Evolutionary conservation across 2,797 vertebrate species (phyloP).

Genomic region (Adrianichthys oophorus): DNA sequence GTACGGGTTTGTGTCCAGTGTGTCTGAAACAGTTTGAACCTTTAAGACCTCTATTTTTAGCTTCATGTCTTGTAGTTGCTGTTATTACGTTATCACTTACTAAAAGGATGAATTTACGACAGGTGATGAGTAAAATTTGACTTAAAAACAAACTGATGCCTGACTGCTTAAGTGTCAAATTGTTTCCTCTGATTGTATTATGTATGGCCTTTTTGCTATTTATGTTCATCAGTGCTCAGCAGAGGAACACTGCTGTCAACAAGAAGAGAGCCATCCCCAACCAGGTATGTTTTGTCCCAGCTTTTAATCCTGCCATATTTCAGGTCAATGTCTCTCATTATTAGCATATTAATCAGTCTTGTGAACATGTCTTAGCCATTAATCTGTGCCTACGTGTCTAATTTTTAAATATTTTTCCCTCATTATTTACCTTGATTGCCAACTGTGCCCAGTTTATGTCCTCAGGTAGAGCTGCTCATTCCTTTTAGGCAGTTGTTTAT

Average conservation of each 20-base stretch:
- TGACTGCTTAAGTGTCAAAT: background rate
- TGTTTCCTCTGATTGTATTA: slow-evolving; percentile 6
- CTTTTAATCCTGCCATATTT: slow-evolving; percentile 39
- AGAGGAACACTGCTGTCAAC: slow-evolving; percentile 88
- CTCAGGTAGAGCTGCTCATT: slow-evolving; percentile 10
- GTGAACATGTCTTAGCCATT: slow-evolving; percentile 25
- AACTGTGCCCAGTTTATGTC: slow-evolving; percentile 11
- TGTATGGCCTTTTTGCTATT: background rate
- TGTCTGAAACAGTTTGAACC: slow-evolving; percentile 25
- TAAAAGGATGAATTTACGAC: too few relatives aligned
- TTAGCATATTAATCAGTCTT: slow-evolving; percentile 39
- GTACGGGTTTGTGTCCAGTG: slow-evolving; percentile 41
- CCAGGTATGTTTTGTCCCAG: slow-evolving; percentile 81
- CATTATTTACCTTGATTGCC: slow-evolving; percentile 9
- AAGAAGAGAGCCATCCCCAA: slow-evolving; percentile 95
- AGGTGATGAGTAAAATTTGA: background rate
- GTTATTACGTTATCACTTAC: too few relatives aligned
- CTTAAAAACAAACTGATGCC: background rate
- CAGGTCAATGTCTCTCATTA: slow-evolving; percentile 40
- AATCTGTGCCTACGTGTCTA: slow-evolving; percentile 18
- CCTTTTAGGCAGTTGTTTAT: slow-evolving; percentile 11
- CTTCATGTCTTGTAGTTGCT: slow-evolving; percentile 8
- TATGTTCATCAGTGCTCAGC: slow-evolving; percentile 84
- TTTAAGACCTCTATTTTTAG: background rate
- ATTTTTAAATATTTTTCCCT: slow-evolving; percentile 17